Conservation (phyloP, 2,113 vertebrate species). For the Rattus rattus region DNA sequence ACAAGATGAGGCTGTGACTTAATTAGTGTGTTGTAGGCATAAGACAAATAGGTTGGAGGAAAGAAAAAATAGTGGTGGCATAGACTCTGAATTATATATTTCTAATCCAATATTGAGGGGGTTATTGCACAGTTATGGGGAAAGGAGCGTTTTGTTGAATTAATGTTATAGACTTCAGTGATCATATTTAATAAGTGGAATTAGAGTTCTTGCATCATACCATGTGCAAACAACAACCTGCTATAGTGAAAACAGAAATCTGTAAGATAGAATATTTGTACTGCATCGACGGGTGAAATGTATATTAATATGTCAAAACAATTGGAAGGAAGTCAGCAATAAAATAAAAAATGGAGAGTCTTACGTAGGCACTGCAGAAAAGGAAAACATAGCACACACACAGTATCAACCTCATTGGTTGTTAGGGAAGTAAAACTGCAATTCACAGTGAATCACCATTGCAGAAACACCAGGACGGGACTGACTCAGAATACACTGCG, state of each 20-base stretch:
- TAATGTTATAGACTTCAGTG: neutral
- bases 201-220: neutral
- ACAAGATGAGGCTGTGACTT: neutral
- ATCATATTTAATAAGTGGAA: neutral
- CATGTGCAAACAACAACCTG: neutral
- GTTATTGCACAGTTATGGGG: neutral
- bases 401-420: neutral
- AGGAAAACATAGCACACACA: neutral
- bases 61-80: neutral
- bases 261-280: neutral
- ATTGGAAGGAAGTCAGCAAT: neutral
- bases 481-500: neutral
- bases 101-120: neutral
- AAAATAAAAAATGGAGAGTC: neutral
- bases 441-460: neutral
- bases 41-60: neutral
- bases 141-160: slow-evolving; percentile 17
- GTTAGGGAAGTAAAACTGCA: neutral
- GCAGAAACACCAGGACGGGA: neutral
- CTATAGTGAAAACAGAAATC: neutral
- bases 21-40: neutral
- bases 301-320: neutral
- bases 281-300: neutral
- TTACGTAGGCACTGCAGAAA: neutral
- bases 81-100: neutral